Conservation (phyloP, 2,888 invertebrate genomes). For the Cremastinae sp. region DNA sequence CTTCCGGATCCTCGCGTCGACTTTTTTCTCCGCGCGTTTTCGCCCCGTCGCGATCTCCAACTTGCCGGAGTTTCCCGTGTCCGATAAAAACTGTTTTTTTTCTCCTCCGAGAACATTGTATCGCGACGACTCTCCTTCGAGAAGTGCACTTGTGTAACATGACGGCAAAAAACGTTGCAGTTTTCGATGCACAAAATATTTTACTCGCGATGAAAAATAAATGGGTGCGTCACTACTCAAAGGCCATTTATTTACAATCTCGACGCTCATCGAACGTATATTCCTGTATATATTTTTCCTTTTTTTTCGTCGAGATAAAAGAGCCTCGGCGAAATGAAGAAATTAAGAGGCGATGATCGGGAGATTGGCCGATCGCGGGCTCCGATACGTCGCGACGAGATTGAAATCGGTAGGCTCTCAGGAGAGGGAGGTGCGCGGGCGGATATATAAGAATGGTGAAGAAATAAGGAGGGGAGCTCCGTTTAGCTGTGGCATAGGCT, state of each 20-base stretch:
- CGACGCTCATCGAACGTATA: no score
- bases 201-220: neutral
- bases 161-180: neutral
- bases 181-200: neutral
- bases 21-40: neutral
- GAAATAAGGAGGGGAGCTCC: constrained; percentile 52
- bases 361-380: constrained; percentile 3
- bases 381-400: constrained; percentile 17
- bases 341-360: constrained; percentile 17
- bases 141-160: neutral
- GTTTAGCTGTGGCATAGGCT: constrained; percentile 66
- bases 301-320: no score
- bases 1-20: neutral
- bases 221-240: no score
- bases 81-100: constrained; percentile 39
- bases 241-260: no score
- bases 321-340: neutral
- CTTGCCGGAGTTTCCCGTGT: constrained; percentile 13
- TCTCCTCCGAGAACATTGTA: neutral
- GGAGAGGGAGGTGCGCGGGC: constrained; percentile 14
- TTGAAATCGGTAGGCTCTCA: neutral
- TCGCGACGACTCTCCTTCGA: constrained; percentile 20
- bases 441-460: constrained; percentile 7
- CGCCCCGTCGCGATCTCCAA: neutral
- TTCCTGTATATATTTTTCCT: no score